A percentile compares a stretch with the other conserved stretches of the same genome.
Conservation (phyloP, 1,140 invertebrate species). For the Andricus grossulariae region DNA sequence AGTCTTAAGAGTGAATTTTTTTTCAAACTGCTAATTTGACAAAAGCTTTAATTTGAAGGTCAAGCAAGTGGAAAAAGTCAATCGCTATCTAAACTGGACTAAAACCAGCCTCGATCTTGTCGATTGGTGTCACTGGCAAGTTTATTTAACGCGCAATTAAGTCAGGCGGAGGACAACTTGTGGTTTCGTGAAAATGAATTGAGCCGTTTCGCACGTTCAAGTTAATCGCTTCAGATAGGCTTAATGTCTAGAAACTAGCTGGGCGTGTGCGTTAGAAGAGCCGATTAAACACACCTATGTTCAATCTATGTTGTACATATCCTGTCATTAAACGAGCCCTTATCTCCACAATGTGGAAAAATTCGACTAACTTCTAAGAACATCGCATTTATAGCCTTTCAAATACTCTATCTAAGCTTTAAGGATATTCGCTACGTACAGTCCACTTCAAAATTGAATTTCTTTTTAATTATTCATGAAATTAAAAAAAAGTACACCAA, state of each 20-base stretch:
- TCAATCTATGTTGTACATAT: conserved; percentile 1
- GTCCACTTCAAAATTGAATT: no score
- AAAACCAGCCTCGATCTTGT: conserved; percentile 34
- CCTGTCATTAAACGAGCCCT: not conserved
- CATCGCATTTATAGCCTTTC: not conserved
- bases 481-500: no score
- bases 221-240: conserved; percentile 19
- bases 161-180: conserved; percentile 38
- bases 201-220: conserved; percentile 42
- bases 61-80: conserved; percentile 38
- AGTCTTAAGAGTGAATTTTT: no score
- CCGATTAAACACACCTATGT: conserved; percentile 12
- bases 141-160: conserved; percentile 54
- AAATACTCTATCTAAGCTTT: no score
- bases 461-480: no score
- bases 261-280: not conserved
- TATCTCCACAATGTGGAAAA: conserved; percentile 8
- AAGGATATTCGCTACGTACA: no score
- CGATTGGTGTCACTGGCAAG: conserved; percentile 35
- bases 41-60: conserved; percentile 9
- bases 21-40: no score
- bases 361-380: not conserved
- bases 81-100: conserved; percentile 34
- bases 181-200: conserved; percentile 48
- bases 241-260: conserved; percentile 17